A percentile compares a stretch with the other conserved stretches of the same genome.
Evolutionary conservation across 2,797 vertebrate species (phyloP).

Genomic region (Sparidentex hasta): DNA sequence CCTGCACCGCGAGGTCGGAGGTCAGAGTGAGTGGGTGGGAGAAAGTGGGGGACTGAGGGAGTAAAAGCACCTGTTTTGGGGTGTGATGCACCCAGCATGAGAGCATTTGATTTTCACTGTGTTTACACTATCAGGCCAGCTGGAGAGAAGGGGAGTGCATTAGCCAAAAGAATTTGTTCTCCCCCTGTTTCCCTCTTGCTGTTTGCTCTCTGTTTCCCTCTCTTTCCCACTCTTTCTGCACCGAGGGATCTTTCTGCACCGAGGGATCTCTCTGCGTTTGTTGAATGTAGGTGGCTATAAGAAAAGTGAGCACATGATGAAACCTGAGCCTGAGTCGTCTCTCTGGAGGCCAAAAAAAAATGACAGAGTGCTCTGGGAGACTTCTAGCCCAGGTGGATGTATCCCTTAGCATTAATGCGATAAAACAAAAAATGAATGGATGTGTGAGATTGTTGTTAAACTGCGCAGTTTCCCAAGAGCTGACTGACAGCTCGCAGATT

Average conservation of each 20-base stretch:
- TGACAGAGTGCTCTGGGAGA: slow-evolving; percentile 19
- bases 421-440: slow-evolving; percentile 20
- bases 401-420: slow-evolving; percentile 30
- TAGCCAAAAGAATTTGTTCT: slow-evolving; percentile 53
- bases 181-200: slow-evolving; percentile 7
- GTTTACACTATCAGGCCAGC: slow-evolving; percentile 66
- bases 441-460: slow-evolving; percentile 8
- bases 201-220: slow-evolving; percentile 37
- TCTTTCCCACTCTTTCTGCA: slow-evolving; percentile 39
- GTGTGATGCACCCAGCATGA: slow-evolving; percentile 54
- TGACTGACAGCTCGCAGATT: slow-evolving; percentile 27
- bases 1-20: slow-evolving; percentile 63
- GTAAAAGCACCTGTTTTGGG: slow-evolving; percentile 75
- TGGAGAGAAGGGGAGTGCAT: slow-evolving; percentile 64
- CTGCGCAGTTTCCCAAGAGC: slow-evolving; percentile 9
- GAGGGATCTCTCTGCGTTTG: slow-evolving; percentile 47
- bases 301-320: slow-evolving; percentile 35
- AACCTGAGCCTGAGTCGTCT: slow-evolving; percentile 38
- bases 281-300: slow-evolving; percentile 51
- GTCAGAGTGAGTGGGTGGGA: slow-evolving; percentile 55
- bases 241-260: slow-evolving; percentile 41
- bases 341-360: slow-evolving; percentile 23
- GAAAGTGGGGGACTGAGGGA: slow-evolving; percentile 50
- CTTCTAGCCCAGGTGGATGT: slow-evolving; percentile 52
- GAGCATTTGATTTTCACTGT: slow-evolving; percentile 60